Evolutionary conservation across 92 coral and sea anemone genomes (phyloP).

Genomic region (Zoanthus solanderi): DNA sequence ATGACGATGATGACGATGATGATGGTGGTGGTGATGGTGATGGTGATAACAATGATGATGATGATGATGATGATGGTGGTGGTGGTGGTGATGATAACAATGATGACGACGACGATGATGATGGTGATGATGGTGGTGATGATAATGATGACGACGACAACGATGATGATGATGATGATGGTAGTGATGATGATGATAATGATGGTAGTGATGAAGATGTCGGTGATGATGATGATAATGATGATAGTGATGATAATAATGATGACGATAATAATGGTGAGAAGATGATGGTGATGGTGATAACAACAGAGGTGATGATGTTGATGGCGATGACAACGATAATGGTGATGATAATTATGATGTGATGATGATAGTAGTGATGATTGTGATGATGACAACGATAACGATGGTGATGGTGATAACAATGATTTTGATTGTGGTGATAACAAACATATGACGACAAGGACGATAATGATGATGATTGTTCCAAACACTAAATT

Average conservation of each 20-base stretch:
- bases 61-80: no score
- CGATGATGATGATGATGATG: background rate
- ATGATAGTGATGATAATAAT: no score
- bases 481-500: background rate
- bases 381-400: background rate
- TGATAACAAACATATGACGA: background rate
- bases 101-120: no score
- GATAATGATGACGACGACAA: background rate
- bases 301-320: background rate
- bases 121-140: no score
- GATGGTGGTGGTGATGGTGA: no score
- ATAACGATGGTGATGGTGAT: background rate
- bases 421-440: background rate
- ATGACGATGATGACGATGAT: background rate
- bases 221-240: no score
- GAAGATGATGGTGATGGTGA: no score
- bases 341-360: background rate
- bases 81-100: no score
- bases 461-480: background rate
- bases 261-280: no score
- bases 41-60: no score
- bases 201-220: no score
- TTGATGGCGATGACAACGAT: background rate
- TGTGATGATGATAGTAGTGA: no score
- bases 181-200: background rate